These are phyloP conservation scores for Catagonus wagneri DNA, from an alignment of 2,113 vertebrate genomes.

Conservation along the genomic window DNA sequence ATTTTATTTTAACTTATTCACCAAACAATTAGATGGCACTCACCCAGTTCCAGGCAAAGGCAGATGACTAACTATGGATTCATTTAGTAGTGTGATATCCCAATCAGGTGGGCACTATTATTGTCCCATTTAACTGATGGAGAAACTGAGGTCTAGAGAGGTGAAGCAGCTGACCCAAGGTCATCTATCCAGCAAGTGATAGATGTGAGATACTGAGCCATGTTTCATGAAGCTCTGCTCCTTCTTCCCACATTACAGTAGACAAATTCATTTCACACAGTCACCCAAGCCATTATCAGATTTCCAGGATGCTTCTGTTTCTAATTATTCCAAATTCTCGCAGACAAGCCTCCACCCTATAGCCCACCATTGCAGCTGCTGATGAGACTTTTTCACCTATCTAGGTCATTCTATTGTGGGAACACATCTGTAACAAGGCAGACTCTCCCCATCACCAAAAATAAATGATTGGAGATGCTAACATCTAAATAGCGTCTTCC, in stretches of 20 bases:
- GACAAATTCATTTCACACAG: not conserved
- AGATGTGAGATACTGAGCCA: accelerated
- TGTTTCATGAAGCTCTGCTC: not conserved
- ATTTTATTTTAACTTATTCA: not conserved
- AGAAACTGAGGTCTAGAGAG: not conserved
- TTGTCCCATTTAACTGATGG: not conserved
- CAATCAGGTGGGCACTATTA: not conserved
- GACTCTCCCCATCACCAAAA: not conserved
- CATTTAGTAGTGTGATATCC: not conserved
- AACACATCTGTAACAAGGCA: not conserved
- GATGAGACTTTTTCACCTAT: not conserved
- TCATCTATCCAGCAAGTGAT: not conserved
- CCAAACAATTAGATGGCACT: not conserved
- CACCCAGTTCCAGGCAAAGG: not conserved
- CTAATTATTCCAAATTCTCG: not conserved
- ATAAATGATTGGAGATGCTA: not conserved
- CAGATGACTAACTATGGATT: not conserved
- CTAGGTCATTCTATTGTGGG: accelerated
- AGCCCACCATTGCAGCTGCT: not conserved
- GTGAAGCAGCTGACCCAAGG: not conserved
- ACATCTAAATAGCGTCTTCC: not conserved
- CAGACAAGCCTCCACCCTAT: not conserved
- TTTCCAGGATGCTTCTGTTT: not conserved
- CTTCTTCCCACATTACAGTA: not conserved
- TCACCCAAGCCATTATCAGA: not conserved